Base-by-base conservation (phyloP, 2,797 vertebrate genomes). In the Spheniscus humboldti region DNA sequence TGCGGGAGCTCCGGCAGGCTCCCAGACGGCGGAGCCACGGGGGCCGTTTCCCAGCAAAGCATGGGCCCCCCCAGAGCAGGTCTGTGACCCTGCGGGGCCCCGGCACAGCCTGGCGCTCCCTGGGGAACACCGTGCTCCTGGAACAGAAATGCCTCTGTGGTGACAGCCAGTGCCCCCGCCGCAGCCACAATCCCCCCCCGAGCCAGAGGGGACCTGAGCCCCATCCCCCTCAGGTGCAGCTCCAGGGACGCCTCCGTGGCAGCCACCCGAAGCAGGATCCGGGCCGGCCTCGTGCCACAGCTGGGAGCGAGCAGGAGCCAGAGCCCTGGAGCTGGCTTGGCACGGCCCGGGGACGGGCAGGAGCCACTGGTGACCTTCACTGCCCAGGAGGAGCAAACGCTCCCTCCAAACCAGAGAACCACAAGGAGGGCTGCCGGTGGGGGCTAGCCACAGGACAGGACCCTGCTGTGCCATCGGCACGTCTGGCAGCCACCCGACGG, bases 341-440 rank as follows among this genome's bases (percentile, higher is more conserved):
- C 43, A 23, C 4, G 3, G 59, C 35, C 28, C 2, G 2, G 43
- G 24, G 53, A 63, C 0, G 0, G 24, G 60, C 50, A 68, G 60
- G 80, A 79, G 13, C 55, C 7, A 1, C 17, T 5, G 24, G 27
- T 28, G 66, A 57, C 50, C 56, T 67, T 63, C 48, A 33, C 6
- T 1, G 3, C 12, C 12, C 16, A 0, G 37, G 41, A 59, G 15
- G 56, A 50, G 17, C 43, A 17, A 63, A 39, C 0, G 0, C 9
- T 6, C 18, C 53, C 22, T 33, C n/a, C 52, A 43, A 35, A 75
- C 10, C 50, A 5, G 0, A 33, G 48, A 5, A 2, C 31, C 33
- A 4, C 7, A 1, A 4, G 45, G n/a, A 31, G 13, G 15, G 53
- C 41, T 52, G 35, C 8, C 0, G 0, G 24, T 3, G 48, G 50